These are phyloP conservation scores for Anguilla megastoma DNA, from an alignment of 2,797 vertebrate genomes.

Conservation along the genomic window DNA sequence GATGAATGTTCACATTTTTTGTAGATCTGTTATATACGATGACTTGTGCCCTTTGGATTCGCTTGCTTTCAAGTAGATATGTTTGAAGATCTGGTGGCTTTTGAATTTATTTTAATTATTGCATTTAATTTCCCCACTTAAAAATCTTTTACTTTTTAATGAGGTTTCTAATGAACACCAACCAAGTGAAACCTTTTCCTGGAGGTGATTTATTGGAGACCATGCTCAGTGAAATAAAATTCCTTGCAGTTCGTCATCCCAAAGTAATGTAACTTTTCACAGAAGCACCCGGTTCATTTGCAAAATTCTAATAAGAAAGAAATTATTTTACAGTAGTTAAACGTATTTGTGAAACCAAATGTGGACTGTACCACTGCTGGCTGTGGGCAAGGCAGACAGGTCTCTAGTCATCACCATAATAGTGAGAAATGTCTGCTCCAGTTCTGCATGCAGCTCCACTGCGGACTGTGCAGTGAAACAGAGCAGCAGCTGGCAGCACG, in stretches of 20 bases:
- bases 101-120: conserved; percentile 28
- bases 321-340: neutral
- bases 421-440: neutral
- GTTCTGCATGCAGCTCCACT: neutral
- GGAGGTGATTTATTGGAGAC: conserved; percentile 9
- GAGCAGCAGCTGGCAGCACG: neutral
- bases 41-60: neutral
- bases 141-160: conserved; percentile 27
- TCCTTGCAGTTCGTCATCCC: neutral
- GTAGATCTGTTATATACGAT: neutral
- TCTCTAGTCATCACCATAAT: neutral
- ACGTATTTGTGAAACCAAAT: neutral
- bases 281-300: neutral
- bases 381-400: neutral
- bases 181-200: conserved; percentile 22
- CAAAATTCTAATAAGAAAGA: neutral
- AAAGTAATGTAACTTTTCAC: neutral
- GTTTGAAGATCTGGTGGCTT: conserved; percentile 14
- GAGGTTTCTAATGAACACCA: conserved; percentile 15
- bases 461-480: neutral
- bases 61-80: neutral
- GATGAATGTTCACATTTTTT: neutral
- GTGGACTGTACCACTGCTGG: neutral
- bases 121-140: conserved; percentile 7
- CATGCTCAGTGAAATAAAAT: neutral